Evolutionary conservation across 1,140 invertebrate species (phyloP), one percentile per base, ranked within the genome.

Genomic region (Macrotrachela quadricornifera): DNA sequence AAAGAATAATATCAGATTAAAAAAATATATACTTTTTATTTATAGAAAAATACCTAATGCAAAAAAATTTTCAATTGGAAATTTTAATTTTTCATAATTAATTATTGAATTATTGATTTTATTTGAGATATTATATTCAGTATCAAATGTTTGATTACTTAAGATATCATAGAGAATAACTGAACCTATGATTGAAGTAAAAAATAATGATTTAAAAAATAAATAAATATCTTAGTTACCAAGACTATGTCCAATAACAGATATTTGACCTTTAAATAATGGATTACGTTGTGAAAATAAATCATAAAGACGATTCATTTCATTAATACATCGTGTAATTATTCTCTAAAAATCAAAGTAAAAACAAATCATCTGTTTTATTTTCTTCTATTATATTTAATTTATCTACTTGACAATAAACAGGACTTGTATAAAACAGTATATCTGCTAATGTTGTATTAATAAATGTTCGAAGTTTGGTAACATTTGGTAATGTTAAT

Each of bases 391-490:
- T 4, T 36, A 36, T 36, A 30, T 1, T n/a, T 36, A 36, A 46
- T 40, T 49, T 56, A 44, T 50, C 61, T 64, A 80, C 79, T 74
- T 85, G 85, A 62, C 84, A 87, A 65, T 84, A 94, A 15, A 81
- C 75, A 0, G 88, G 88, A 70, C 85, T 90, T 0, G 86, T 90
- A 60, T 95, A 96, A 66, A 94, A 88, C 16, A 95, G 72, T 40
- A 92, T 81, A 65, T 96, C 91, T 0, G 94, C 68, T 10, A 96
- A 71, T 0, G 87, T 91, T 61, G 92, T 85, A 68, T 95, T 96
- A 6, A 85, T 85, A 64, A 94, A 94, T 62, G 81, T 76, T 13
- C 90, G 72, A 16, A 95, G 68, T 58, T 81, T 80, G 0, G 85
- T 83, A 58, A 94, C 91, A 59, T 83, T 90, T 36, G 81, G 78